Percentiles rank a stretch among this genome's conserved stretches.
Evolutionary conservation across 2,797 vertebrate species (phyloP).

Genomic region (Knipowitschia caucasica): DNA sequence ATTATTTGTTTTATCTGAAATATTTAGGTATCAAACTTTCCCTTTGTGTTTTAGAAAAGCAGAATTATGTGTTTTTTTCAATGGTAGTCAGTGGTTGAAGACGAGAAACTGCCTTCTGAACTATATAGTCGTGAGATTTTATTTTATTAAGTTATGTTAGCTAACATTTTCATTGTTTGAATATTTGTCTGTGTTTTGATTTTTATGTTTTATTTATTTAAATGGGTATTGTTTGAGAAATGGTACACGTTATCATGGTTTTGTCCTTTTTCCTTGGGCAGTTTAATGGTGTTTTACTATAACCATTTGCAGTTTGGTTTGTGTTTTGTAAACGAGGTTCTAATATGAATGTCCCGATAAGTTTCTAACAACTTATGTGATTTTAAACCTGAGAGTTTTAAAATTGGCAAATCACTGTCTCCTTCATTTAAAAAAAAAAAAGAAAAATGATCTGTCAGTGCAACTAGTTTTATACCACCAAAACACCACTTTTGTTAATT

Average conservation of each 20-base stretch:
- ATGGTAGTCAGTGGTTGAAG: conserved; percentile 9
- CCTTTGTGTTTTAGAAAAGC: conserved; percentile 15
- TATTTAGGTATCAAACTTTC: conserved; percentile 4
- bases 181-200: conserved; percentile 16
- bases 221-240: conserved; percentile 25
- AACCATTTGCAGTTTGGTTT: not conserved
- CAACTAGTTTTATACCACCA: too few relatives aligned
- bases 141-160: conserved; percentile 49
- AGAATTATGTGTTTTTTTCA: conserved; percentile 28
- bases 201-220: conserved; percentile 58
- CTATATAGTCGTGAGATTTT: conserved; percentile 9
- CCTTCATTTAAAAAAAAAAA: too few relatives aligned
- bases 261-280: not conserved
- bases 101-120: conserved; percentile 12
- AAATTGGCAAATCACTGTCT: too few relatives aligned
- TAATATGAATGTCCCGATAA: too few relatives aligned
- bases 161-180: conserved; percentile 42
- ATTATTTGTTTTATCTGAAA: conserved; percentile 8
- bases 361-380: too few relatives aligned
- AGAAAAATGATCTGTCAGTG: too few relatives aligned
- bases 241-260: conserved; percentile 17
- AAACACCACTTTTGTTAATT: too few relatives aligned
- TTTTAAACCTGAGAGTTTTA: too few relatives aligned
- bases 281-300: not conserved
- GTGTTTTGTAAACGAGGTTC: not conserved